These are phyloP conservation scores for Sarcophilus harrisii DNA, from an alignment of 2,797 vertebrate species.

Conservation along the genomic window DNA sequence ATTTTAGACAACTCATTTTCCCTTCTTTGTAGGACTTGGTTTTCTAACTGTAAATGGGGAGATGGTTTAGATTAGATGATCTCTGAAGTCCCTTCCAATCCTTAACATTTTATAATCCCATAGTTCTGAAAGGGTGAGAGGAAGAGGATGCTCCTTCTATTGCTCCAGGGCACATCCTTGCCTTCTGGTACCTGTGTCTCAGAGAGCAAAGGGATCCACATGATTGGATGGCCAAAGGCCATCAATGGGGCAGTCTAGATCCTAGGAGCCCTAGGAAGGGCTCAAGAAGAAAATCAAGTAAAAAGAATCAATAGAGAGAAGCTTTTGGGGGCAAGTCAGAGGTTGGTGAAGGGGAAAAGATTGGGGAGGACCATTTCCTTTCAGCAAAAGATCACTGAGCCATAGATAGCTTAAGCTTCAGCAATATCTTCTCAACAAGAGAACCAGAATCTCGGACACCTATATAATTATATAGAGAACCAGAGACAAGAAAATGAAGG, in stretches of 20 bases:
- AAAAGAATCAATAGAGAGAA: not conserved
- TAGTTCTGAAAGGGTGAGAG: not conserved
- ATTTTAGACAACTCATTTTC: not conserved
- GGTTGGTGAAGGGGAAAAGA: not conserved
- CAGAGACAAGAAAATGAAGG: not conserved
- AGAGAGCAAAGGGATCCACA: not conserved
- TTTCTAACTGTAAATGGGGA: not conserved
- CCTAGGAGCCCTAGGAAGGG: not conserved
- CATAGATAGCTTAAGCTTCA: not conserved
- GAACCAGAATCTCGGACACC: not conserved
- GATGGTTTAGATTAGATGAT: not conserved
- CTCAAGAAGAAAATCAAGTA: not conserved
- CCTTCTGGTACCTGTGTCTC: not conserved
- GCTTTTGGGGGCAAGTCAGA: not conserved
- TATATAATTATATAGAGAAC: not conserved
- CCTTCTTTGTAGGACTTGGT: not conserved
- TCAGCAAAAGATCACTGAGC: not conserved
- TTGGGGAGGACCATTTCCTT: not conserved
- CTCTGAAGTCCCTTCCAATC: not conserved
- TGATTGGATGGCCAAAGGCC: slow-evolving; percentile 53
- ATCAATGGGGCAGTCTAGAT: slow-evolving; percentile 29
- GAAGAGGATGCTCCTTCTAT: not conserved
- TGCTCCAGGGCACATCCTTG: not conserved
- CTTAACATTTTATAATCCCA: not conserved
- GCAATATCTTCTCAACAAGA: not conserved